These are phyloP conservation scores for Bursaphelenchus okinawaensis DNA, from an alignment of 2,888 invertebrate genomes.

Conservation along the genomic window DNA sequence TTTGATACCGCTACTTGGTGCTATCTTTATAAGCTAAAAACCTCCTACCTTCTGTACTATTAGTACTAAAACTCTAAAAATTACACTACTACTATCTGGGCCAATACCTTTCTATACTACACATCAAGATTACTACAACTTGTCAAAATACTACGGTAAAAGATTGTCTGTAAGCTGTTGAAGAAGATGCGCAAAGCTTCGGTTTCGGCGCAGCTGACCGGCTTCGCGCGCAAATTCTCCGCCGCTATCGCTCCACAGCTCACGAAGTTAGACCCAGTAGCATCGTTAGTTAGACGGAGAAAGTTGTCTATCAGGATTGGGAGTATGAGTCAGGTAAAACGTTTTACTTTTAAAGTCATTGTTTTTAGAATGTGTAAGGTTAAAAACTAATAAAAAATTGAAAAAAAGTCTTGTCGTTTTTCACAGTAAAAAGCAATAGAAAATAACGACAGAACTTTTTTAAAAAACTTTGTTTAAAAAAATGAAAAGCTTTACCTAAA, in stretches of 20 bases:
- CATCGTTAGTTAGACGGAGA: slow-evolving; percentile 37
- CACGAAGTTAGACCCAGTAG: slow-evolving; percentile 49
- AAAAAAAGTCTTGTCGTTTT: not conserved
- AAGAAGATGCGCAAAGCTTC: slow-evolving; percentile 36
- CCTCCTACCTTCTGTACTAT: too few relatives aligned
- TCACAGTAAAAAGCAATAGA: not conserved
- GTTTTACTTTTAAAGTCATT: too few relatives aligned
- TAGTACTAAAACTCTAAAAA: too few relatives aligned
- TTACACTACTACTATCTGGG: too few relatives aligned
- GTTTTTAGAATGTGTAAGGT: not conserved
- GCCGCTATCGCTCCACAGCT: slow-evolving; percentile 52
- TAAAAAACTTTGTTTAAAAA: too few relatives aligned
- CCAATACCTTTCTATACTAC: too few relatives aligned
- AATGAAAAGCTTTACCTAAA: too few relatives aligned
- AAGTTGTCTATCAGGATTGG: slow-evolving; percentile 38
- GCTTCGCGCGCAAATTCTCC: slow-evolving; percentile 47
- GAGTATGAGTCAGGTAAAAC: slow-evolving; percentile 38
- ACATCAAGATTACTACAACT: too few relatives aligned
- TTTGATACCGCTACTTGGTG: too few relatives aligned
- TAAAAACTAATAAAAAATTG: not conserved
- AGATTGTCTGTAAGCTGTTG: too few relatives aligned
- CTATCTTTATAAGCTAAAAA: too few relatives aligned
- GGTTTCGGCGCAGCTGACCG: slow-evolving; percentile 39
- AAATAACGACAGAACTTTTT: not conserved
- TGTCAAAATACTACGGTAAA: too few relatives aligned